Conservation (phyloP, 2,888 invertebrate species). For the Clusia tigrina region DNA sequence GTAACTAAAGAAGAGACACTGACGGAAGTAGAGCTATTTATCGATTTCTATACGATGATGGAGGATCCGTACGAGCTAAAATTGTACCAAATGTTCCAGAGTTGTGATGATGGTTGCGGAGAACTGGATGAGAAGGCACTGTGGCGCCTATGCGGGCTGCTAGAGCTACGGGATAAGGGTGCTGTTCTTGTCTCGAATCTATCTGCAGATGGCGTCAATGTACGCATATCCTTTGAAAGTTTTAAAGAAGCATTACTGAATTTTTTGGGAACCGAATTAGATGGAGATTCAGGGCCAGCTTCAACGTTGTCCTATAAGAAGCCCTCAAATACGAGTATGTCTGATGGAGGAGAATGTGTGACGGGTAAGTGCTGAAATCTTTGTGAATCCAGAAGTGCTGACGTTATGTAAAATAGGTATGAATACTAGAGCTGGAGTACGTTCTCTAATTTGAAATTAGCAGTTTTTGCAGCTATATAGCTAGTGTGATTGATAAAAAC, state of each 20-base stretch:
- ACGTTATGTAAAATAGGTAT: constrained; percentile 19
- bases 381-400: no score
- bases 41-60: constrained; percentile 43
- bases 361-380: constrained; percentile 34
- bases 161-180: constrained; percentile 79
- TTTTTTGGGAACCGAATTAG: constrained; percentile 70
- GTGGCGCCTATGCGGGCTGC: constrained; percentile 75
- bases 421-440: constrained; percentile 1
- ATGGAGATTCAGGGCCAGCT: constrained; percentile 41
- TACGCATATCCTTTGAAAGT: constrained; percentile 73
- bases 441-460: no score
- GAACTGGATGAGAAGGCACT: constrained; percentile 74
- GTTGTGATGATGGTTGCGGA: constrained; percentile 76
- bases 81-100: constrained; percentile 80
- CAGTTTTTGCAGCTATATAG: no score
- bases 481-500: no score
- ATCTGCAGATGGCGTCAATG: constrained; percentile 55
- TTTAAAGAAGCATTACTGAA: constrained; percentile 80
- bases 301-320: constrained; percentile 19
- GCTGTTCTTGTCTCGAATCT: constrained; percentile 71
- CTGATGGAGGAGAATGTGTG: constrained; percentile 8
- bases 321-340: not conserved
- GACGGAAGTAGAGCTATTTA: no score
- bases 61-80: constrained; percentile 83
- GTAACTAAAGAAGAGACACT: no score